Base-by-base conservation (phyloP, 2,888 invertebrate species). In the Eledone cirrhosa region DNA sequence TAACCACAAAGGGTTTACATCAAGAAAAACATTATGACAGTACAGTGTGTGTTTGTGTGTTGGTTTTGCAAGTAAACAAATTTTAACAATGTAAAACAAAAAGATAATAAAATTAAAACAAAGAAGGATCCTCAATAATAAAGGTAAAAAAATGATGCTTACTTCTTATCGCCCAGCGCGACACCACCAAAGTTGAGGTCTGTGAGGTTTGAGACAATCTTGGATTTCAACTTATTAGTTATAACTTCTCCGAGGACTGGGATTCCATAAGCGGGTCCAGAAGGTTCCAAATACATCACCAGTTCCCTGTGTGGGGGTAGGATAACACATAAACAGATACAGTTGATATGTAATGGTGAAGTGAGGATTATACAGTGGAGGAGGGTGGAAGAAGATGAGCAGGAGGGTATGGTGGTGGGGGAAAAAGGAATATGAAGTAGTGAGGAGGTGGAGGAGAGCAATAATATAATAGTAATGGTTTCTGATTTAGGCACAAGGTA, bases 141-240 rank as follows among this genome's bases (percentile, higher is more conserved):
- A 41, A 7, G 33, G 33, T 41, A 41, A 72, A 5, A 8, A 4
- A 27, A 0, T 53, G 19, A 22, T 72, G 13, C 69, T 72, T 24
- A 72, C 69, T 72, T 72, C 31, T 31, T 22, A 13, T 72, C n/a
- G 29, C 33, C 69, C 0, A 72, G 69, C 19, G 31, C 33, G 0
- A 72, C 41, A 0, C 69, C 69, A 3, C 69, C 69, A 72, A 72
- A 72, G 41, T 72, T 72, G 41, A 72, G 31, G 22, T 72, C 11
- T 33, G 33, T 31, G 33, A 22, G 7, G 7, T 72, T 41, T 33
- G 69, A 31, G 5, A 72, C 33, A 13, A 72, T 31, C 69, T 41
- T 31, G 2, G 69, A 22, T 13, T 72, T 31, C 1, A n/a, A 33
- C 2, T n/a, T 29, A 33, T 7, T 41, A 0, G 69, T 41, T 16